Percentiles rank a stretch among this genome's conserved stretches.
These are phyloP conservation scores for Tineola bisselliella DNA, from an alignment of 2,888 invertebrate species.

Conservation along the genomic window DNA sequence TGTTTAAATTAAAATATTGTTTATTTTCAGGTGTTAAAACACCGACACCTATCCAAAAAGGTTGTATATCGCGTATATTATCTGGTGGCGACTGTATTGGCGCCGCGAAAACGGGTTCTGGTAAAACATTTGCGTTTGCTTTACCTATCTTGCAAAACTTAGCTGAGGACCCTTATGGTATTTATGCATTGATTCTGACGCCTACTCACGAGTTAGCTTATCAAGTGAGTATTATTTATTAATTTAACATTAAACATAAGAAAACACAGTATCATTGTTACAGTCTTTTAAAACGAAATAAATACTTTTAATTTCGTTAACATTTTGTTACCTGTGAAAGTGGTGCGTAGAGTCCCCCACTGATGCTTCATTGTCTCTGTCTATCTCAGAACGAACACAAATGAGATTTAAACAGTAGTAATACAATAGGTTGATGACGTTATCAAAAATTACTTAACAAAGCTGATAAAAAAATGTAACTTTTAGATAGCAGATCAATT, in stretches of 20 bases:
- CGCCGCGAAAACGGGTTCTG: conserved; percentile 97
- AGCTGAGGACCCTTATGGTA: conserved; percentile 94
- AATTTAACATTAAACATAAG: too few relatives aligned
- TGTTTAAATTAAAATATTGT: background rate
- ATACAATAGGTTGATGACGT: too few relatives aligned
- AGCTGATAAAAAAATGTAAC: background rate
- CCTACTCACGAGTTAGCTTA: conserved; percentile 94
- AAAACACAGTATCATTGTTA: too few relatives aligned
- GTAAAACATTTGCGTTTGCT: conserved; percentile 98
- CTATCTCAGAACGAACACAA: too few relatives aligned
- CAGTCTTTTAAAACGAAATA: too few relatives aligned
- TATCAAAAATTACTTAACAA: conserved; percentile 8
- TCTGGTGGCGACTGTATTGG: conserved; percentile 90
- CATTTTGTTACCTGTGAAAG: too few relatives aligned
- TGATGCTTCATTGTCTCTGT: too few relatives aligned
- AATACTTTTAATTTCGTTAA: too few relatives aligned
- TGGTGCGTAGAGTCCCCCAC: too few relatives aligned
- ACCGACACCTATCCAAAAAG: conserved; percentile 84
- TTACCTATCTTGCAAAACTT: conserved; percentile 91
- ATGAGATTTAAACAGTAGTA: too few relatives aligned
- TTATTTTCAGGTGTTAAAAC: conserved; percentile 73
- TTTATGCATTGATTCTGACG: conserved; percentile 93
- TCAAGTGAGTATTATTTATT: conserved; percentile 75
- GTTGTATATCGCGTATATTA: conserved; percentile 82
- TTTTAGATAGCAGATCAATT: conserved; percentile 94